phyloP scores from a whole-genome alignment of 2,113 vertebrate species.

The Crotalus horridus region DNA sequence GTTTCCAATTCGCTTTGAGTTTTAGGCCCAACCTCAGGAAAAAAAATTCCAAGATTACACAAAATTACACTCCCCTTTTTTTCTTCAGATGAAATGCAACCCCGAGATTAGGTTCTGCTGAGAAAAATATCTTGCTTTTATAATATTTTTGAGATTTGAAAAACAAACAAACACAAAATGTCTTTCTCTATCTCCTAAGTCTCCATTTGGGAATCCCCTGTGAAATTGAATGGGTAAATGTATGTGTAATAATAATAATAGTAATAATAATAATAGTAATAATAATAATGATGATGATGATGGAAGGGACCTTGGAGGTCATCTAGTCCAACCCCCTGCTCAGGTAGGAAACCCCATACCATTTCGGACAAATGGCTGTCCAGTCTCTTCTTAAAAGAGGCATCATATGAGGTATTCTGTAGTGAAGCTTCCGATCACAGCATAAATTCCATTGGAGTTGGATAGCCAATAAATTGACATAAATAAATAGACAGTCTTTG shows the following conservation, averaged over 20 bases:
- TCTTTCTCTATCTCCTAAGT: neutral
- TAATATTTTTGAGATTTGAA: neutral
- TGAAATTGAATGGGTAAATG: neutral
- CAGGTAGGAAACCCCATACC: too few species aligned
- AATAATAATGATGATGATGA: too few species aligned
- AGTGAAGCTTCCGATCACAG: neutral
- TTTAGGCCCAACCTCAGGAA: neutral
- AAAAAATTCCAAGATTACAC: neutral
- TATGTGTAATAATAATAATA: too few species aligned
- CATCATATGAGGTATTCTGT: neutral
- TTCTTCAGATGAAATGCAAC: neutral
- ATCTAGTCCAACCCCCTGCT: too few species aligned
- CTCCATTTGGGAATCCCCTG: neutral
- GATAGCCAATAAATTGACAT: neutral
- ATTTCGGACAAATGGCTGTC: too few species aligned
- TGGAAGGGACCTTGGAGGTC: too few species aligned
- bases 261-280: too few species aligned
- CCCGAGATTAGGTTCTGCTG: neutral
- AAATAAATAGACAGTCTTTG: neutral
- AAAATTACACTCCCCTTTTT: neutral
- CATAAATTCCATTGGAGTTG: neutral
- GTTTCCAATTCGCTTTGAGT: neutral
- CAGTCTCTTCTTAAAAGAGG: too few species aligned
- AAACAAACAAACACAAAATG: neutral
- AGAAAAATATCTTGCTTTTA: neutral